A percentile compares a stretch with the other conserved stretches of the same genome.
phyloP scores from a whole-genome alignment of 2,113 vertebrate species.

The Lichenostomus cassidix region DNA sequence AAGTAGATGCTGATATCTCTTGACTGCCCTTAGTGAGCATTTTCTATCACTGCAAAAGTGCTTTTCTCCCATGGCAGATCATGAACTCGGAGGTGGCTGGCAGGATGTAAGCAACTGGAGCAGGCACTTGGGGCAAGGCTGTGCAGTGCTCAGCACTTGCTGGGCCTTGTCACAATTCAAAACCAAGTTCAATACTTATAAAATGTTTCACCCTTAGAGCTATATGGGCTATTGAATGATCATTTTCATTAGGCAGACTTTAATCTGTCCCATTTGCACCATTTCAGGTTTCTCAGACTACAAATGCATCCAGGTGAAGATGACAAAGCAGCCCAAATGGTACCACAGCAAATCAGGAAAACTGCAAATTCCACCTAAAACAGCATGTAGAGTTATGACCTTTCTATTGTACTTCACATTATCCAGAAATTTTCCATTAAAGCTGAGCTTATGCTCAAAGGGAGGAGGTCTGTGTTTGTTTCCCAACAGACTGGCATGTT shows the following conservation, averaged over 20 bases:
- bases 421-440: background rate
- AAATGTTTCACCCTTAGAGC: background rate
- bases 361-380: background rate
- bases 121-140: background rate
- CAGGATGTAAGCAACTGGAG: background rate
- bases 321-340: background rate
- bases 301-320: background rate
- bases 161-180: background rate
- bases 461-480: background rate
- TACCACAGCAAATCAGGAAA: background rate
- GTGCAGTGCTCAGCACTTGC: background rate
- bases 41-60: background rate
- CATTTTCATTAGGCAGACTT: background rate
- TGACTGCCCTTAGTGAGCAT: background rate
- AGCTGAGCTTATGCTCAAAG: background rate
- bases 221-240: background rate
- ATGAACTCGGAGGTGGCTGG: background rate
- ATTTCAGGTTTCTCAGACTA: background rate
- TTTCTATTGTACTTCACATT: background rate
- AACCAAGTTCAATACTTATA: background rate
- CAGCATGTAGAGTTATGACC: background rate
- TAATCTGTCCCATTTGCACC: background rate
- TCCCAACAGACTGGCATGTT: background rate
- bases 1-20: background rate
- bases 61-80: background rate